Evolutionary conservation across 30 jellyfish, hydroid and myxozoan species (phyloP).

Genomic region (Aurelia sp.): DNA sequence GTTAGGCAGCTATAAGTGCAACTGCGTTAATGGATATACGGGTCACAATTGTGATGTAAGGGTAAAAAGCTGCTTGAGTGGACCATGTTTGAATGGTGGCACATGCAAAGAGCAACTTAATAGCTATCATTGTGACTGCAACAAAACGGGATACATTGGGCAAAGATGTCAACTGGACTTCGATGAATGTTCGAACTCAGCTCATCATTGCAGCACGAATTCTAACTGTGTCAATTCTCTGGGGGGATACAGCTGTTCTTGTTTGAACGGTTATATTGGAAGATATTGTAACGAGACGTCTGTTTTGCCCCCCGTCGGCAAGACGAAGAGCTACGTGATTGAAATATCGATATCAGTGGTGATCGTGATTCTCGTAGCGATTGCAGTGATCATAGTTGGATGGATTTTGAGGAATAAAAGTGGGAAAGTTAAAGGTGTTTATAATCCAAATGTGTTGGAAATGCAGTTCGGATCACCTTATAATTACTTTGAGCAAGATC

Average conservation of each 20-base stretch:
- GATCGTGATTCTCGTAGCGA: constrained; percentile 23
- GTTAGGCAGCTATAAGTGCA: constrained; percentile 45
- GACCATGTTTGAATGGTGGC: constrained; percentile 60
- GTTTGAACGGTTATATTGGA: constrained; percentile 32
- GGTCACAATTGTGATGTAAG: constrained; percentile 47
- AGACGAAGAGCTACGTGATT: constrained; percentile 13
- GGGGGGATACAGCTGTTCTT: constrained; percentile 65
- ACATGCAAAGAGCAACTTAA: not conserved
- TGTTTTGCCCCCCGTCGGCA: constrained; percentile 14
- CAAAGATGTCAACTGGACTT: constrained; percentile 22
- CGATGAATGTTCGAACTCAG: constrained; percentile 37
- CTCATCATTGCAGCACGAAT: constrained; percentile 17
- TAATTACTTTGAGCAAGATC: constrained; percentile 62
- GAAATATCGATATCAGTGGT: constrained; percentile 46
- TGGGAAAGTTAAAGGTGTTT: constrained; percentile 59
- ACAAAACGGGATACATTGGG: constrained; percentile 58
- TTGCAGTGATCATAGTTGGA: constrained; percentile 19
- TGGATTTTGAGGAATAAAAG: constrained; percentile 35
- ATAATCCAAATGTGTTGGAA: constrained; percentile 66
- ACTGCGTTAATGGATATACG: constrained; percentile 52
- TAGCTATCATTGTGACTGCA: constrained; percentile 47
- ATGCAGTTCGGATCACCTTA: constrained; percentile 73
- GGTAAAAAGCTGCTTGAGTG: constrained; percentile 18
- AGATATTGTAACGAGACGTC: constrained; percentile 36
- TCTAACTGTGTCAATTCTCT: constrained; percentile 47